A percentile compares a stretch with the other conserved stretches of the same genome.
phyloP scores from a whole-genome alignment of 2,888 invertebrate species.

The Eupithecia subfuscata region DNA sequence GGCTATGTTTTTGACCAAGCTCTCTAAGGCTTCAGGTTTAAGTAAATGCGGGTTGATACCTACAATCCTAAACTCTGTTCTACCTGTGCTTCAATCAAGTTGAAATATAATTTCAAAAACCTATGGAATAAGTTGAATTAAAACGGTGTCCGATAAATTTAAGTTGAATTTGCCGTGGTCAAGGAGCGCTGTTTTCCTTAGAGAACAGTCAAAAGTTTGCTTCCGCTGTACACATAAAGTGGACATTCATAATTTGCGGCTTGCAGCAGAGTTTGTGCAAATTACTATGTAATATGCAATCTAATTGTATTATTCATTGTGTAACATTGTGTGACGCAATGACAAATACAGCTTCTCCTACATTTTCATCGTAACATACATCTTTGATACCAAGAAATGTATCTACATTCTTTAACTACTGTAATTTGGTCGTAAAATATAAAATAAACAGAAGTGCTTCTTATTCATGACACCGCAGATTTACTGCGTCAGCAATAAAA shows the following conservation, averaged over 20 bases:
- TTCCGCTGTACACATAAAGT: background rate
- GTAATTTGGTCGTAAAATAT: conserved; percentile 31
- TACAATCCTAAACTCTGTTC: background rate
- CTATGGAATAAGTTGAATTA: background rate
- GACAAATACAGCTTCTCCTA: no score
- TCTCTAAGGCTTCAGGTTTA: background rate
- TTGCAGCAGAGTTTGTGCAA: background rate
- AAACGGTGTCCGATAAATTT: background rate
- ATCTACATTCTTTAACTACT: background rate
- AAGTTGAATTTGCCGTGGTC: background rate
- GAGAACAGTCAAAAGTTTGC: background rate
- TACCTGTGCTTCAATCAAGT: background rate
- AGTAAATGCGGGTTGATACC: background rate
- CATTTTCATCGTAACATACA: background rate
- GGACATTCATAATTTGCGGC: background rate
- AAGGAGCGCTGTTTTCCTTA: background rate
- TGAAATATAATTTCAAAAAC: background rate
- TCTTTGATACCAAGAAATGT: background rate
- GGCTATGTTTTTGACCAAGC: background rate
- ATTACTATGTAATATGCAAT: background rate
- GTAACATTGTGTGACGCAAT: no score
- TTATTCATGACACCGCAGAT: conserved; percentile 45
- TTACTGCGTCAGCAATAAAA: conserved; percentile 51
- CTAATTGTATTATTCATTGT: no score
- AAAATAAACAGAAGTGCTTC: conserved; percentile 36